Conservation (phyloP, 2,888 invertebrate genomes). For the Helleia helle region DNA sequence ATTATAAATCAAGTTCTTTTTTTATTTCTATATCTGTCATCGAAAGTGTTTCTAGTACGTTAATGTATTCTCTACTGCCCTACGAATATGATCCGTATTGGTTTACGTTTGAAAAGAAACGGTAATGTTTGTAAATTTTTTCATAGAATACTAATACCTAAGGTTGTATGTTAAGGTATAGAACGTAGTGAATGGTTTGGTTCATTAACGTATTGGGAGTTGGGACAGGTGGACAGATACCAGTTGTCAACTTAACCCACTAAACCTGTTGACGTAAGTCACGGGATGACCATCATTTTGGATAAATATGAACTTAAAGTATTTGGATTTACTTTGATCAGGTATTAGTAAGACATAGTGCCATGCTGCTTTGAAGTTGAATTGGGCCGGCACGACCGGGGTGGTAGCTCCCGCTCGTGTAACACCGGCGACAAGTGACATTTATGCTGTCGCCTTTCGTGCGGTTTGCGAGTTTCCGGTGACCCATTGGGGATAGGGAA, state of each 20-base stretch:
- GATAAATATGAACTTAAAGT: too few species aligned
- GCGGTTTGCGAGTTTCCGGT: too few species aligned
- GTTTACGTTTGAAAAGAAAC: conserved; percentile 1
- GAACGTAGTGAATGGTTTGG: conserved; percentile 8
- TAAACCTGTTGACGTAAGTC: conserved; percentile 46
- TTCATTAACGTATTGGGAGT: conserved; percentile 18
- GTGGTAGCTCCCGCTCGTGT: too few species aligned
- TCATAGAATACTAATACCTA: neutral
- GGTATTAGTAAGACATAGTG: too few species aligned
- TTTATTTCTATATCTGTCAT: conserved; percentile 18
- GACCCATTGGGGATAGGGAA: too few species aligned
- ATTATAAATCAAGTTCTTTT: conserved; percentile 17
- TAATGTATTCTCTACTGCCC: conserved; percentile 1
- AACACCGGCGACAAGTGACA: too few species aligned
- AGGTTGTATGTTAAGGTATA: neutral
- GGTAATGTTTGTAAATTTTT: conserved; percentile 9
- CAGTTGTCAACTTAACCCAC: conserved; percentile 35
- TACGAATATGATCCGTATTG: conserved; percentile 6
- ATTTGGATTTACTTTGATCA: neutral
- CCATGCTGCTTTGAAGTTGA: too few species aligned
- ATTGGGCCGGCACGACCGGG: too few species aligned
- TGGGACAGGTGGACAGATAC: conserved; percentile 27
- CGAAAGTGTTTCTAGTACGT: conserved; percentile 13
- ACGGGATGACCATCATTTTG: conserved; percentile 30
- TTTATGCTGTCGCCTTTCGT: too few species aligned